Evolutionary conservation across 2,113 vertebrate species (phyloP).

Genomic region (Anguilla rostrata): DNA sequence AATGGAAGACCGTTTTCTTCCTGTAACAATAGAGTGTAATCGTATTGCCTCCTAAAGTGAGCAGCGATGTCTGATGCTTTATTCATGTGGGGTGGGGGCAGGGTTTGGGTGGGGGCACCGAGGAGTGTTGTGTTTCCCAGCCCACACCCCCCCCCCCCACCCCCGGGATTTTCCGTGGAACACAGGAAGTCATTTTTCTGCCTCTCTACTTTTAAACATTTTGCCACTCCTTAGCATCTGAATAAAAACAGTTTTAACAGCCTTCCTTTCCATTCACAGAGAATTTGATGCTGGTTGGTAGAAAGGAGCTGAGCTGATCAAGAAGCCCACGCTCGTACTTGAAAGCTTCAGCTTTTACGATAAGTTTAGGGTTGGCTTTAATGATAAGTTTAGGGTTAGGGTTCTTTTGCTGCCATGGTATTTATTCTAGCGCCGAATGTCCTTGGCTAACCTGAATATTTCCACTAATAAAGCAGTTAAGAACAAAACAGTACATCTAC

Average conservation of each 20-base stretch:
- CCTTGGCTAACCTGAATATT: neutral
- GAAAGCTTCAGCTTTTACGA: neutral
- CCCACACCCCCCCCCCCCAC: neutral
- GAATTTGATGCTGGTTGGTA: neutral
- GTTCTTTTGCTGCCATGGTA: neutral
- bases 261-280: neutral
- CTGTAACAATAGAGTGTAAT: neutral
- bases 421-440: neutral
- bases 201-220: slow-evolving; percentile 9
- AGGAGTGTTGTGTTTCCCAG: neutral
- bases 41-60: neutral
- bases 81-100: slow-evolving; percentile 27
- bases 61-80: slow-evolving; percentile 24
- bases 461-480: neutral
- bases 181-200: slow-evolving; percentile 24
- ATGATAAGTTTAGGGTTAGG: neutral
- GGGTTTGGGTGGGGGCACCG: slow-evolving; percentile 11
- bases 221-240: neutral
- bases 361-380: neutral
- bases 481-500: neutral
- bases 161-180: slow-evolving; percentile 40
- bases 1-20: neutral
- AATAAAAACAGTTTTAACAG: neutral
- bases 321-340: neutral
- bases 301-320: neutral